These are phyloP conservation scores for Callaeas wilsoni DNA, from an alignment of 2,113 vertebrate species.

Conservation along the genomic window DNA sequence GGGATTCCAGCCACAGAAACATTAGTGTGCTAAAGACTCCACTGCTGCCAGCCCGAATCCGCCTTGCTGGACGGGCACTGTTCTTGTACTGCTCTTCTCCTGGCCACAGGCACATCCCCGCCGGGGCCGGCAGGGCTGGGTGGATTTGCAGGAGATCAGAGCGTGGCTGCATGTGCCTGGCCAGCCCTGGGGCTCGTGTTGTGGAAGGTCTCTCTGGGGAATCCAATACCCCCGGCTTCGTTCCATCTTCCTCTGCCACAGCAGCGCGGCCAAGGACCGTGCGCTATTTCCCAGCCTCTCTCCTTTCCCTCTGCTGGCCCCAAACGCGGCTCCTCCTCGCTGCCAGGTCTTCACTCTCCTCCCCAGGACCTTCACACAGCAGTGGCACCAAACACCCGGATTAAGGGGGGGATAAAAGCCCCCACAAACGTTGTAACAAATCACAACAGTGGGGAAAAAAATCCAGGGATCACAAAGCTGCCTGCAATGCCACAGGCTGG, in stretches of 20 bases:
- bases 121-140: accelerated
- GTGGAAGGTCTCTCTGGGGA: not conserved
- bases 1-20: not conserved
- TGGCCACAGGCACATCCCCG: accelerated
- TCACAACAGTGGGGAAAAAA: not conserved
- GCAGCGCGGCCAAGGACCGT: not conserved
- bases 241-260: slow-evolving; percentile 1
- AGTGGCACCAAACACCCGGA: not conserved
- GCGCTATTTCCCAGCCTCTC: slow-evolving; percentile 19
- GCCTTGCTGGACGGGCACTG: accelerated
- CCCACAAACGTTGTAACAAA: not conserved
- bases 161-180: not conserved
- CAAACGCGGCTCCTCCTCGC: not conserved
- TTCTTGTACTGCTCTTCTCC: not conserved
- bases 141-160: not conserved
- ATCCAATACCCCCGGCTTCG: slow-evolving; percentile 20
- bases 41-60: not conserved
- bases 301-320: not conserved
- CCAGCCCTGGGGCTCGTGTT: not conserved
- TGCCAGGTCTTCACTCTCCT: slow-evolving; percentile 3
- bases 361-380: not conserved
- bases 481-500: not conserved
- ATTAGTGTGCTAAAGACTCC: not conserved
- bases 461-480: not conserved
- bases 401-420: not conserved